A percentile compares a stretch with the other conserved stretches of the same genome.
Evolutionary conservation across 2,113 vertebrate genomes (phyloP).

Genomic region (Canis aureus): DNA sequence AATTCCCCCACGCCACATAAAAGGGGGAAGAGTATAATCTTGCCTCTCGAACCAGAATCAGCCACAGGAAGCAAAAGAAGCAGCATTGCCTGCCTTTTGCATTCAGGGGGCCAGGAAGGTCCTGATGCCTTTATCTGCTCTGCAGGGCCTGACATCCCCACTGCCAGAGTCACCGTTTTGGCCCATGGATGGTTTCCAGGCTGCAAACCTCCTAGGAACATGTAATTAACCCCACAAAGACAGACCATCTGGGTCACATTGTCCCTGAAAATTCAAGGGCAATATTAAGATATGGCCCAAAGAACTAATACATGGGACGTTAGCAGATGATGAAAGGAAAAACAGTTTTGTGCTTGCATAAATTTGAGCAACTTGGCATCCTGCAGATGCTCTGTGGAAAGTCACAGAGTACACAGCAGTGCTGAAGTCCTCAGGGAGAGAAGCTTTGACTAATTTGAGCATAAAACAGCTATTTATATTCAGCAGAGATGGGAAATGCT

Average conservation of each 20-base stretch:
- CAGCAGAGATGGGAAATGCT: background rate
- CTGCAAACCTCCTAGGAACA: background rate
- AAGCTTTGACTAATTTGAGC: background rate
- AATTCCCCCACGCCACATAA: rapidly evolving
- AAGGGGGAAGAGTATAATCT: background rate
- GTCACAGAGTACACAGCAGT: background rate
- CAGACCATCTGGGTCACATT: background rate
- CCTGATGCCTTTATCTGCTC: no score
- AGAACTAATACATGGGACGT: background rate
- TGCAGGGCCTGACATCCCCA: background rate
- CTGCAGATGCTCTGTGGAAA: background rate
- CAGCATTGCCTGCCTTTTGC: background rate
- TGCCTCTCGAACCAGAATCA: background rate
- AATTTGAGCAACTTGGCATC: background rate
- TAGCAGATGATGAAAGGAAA: background rate
- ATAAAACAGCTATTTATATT: background rate
- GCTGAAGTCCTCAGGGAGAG: background rate
- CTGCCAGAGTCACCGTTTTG: background rate
- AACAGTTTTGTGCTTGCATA: rapidly evolving
- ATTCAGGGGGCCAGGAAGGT: background rate
- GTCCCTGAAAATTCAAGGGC: background rate
- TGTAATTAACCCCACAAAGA: background rate
- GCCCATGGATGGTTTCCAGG: background rate
- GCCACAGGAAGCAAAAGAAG: background rate
- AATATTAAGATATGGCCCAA: background rate